Percentiles rank a stretch among this genome's conserved stretches.
phyloP scores from a whole-genome alignment of 2,797 vertebrate genomes.

The Melanitta fusca region DNA sequence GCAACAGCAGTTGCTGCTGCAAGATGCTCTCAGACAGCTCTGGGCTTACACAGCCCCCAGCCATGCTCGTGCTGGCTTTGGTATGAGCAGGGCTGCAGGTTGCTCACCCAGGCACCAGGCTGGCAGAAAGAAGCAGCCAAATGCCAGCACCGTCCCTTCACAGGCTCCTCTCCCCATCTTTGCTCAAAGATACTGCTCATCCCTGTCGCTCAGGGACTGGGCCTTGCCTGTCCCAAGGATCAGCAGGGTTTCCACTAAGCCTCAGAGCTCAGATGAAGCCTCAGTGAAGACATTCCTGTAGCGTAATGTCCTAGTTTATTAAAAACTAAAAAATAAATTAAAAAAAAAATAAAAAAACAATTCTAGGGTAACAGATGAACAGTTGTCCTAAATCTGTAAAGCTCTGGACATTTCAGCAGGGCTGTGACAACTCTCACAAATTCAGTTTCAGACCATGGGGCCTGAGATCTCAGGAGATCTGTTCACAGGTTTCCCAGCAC shows the following conservation, averaged over 20 bases:
- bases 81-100: neutral
- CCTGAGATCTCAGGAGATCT: rapidly evolving
- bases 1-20: neutral
- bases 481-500: neutral
- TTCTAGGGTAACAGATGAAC: neutral
- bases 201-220: rapidly evolving
- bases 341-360: rapidly evolving
- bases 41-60: neutral
- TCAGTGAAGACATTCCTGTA: neutral
- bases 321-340: too few relatives aligned
- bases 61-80: too few relatives aligned
- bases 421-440: neutral
- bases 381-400: neutral
- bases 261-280: neutral
- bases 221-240: neutral
- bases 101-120: neutral
- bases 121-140: neutral
- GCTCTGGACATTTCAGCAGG: neutral
- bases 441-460: neutral
- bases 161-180: neutral
- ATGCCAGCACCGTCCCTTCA: too few relatives aligned
- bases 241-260: neutral
- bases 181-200: neutral
- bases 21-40: neutral
- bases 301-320: neutral